Base-by-base conservation (phyloP, 2,888 invertebrate genomes). In the Lochmaea capreae region DNA sequence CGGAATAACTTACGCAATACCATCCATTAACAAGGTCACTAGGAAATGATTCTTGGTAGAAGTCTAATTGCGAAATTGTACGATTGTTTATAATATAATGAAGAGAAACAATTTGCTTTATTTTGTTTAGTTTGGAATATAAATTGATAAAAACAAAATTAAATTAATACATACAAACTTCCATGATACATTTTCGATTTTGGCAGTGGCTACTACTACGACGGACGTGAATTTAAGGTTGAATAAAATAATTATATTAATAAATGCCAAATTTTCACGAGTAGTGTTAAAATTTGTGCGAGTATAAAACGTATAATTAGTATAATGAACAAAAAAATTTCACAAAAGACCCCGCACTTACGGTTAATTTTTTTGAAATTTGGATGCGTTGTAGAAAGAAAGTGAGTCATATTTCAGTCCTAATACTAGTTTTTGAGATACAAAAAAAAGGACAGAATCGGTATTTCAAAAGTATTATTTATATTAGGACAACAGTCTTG, bases 141-240 rank as follows among this genome's bases (percentile, higher is more conserved):
- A 57, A 10, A 57, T 22, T 16, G 57, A 22, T 57, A 54, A 16
- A 54, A 9, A 54, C n/a, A 18, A 54, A 54, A 9, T 11, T 1
- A 33, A 33, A 14, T 46, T 46, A 12, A 46, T 12, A 46, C 46
- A 33, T 33, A 33, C 8, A 33, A 33, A 33, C 26, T 6, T 33
- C 46, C 46, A 46, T 46, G 1, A 12, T 46, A 46, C 0, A 12
- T 12, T 46, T 59, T 59, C 6, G 3, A 22, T 22, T 22, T 59
- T 59, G 59, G 59, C 10, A 59, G 59, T 59, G 59, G 59, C 59
- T 59, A 59, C 59, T 59, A 42, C 46, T 8, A 58, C 16, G 26
- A 8, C 18, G 22, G 18, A 14, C 59, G 63, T n/a, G 39, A 12
- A 58, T n/a, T 33, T 8, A 58, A 58, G 52, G 52, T 46, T 12